These are phyloP conservation scores for Geotrypetes seraphini DNA, from an alignment of 2,797 vertebrate genomes.

Conservation along the genomic window DNA sequence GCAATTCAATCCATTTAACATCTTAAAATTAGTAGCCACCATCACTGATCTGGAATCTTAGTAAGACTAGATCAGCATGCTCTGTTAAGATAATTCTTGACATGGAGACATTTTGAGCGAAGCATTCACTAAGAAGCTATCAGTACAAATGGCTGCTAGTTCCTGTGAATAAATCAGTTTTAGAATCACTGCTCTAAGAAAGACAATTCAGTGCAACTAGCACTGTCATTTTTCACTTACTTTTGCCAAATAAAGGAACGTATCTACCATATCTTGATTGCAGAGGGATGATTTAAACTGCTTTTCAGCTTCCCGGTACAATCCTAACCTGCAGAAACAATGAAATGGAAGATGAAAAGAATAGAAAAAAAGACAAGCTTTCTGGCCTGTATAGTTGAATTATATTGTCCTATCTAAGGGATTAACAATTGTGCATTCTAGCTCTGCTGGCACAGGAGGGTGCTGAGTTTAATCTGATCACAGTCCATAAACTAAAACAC, in stretches of 20 bases:
- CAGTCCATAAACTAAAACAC: too few species aligned
- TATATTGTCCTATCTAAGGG: too few species aligned
- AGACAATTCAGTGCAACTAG: slow-evolving; percentile 14
- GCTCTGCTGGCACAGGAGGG: too few species aligned
- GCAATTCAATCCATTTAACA: neutral
- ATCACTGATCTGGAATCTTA: too few species aligned
- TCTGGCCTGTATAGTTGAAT: too few species aligned
- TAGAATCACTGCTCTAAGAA: neutral
- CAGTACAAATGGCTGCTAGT: neutral
- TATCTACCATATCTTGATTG: slow-evolving; percentile 90
- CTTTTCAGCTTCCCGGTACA: slow-evolving; percentile 93
- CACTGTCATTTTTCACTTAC: slow-evolving; percentile 47
- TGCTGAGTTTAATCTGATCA: too few species aligned
- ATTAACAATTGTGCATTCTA: too few species aligned
- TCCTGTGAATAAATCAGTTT: neutral
- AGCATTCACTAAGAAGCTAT: neutral
- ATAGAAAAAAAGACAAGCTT: too few species aligned
- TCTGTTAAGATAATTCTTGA: too few species aligned
- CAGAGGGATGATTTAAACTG: slow-evolving; percentile 90
- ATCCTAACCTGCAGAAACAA: slow-evolving; percentile 56
- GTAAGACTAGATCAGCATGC: too few species aligned
- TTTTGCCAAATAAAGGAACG: slow-evolving; percentile 87
- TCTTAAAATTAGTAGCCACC: neutral
- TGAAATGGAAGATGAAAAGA: too few species aligned
- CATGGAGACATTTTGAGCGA: too few species aligned